phyloP scores from a whole-genome alignment of 2,888 invertebrate species.

The Catotricha subobsoleta region DNA sequence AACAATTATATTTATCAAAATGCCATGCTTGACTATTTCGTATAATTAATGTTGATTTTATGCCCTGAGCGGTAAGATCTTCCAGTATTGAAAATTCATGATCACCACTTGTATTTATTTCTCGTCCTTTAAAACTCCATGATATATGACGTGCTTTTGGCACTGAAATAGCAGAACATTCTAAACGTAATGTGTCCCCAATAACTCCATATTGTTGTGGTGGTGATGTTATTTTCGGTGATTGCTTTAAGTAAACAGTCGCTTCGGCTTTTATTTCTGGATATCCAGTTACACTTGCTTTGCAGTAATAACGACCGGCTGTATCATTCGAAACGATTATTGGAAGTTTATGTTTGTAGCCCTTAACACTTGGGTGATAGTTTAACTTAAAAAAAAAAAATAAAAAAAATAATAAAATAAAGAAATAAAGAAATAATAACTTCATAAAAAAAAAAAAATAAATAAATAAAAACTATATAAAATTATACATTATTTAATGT shows the following conservation, averaged over 20 bases:
- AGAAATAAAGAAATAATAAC: neutral
- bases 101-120: conserved; percentile 54
- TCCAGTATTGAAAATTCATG: conserved; percentile 58
- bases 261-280: conserved; percentile 68
- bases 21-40: conserved; percentile 70
- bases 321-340: conserved; percentile 60
- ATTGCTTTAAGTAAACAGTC: conserved; percentile 59
- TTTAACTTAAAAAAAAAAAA: conserved; percentile 7
- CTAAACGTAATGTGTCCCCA: conserved; percentile 65
- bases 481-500: no score
- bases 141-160: conserved; percentile 72
- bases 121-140: conserved; percentile 75
- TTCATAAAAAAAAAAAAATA: neutral
- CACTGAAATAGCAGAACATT: conserved; percentile 77
- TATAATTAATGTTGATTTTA: conserved; percentile 79
- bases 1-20: conserved; percentile 87
- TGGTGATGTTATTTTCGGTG: conserved; percentile 65
- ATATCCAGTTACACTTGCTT: conserved; percentile 73
- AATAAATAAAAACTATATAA: conserved; percentile 1
- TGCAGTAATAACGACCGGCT: conserved; percentile 76
- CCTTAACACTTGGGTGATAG: conserved; percentile 37
- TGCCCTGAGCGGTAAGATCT: conserved; percentile 51
- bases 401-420: neutral
- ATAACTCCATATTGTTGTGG: conserved; percentile 65
- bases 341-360: conserved; percentile 59